A percentile compares a stretch with the other conserved stretches of the same genome.
These are phyloP conservation scores for Ophiothrix spiculata DNA, from an alignment of 35 echinoderm and acorn worm genomes.

Conservation along the genomic window DNA sequence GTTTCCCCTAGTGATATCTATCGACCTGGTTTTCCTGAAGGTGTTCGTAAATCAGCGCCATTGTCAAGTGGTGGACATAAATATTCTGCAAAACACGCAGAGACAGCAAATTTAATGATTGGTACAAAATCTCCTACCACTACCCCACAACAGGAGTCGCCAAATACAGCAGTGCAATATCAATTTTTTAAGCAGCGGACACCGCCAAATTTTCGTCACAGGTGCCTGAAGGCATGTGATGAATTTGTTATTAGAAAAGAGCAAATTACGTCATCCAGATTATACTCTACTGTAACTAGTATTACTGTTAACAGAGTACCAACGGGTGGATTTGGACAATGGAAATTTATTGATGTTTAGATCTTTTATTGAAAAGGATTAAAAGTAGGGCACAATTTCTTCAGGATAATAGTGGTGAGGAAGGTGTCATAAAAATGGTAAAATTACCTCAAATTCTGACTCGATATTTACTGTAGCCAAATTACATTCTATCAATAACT, in stretches of 20 bases:
- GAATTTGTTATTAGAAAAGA: slow-evolving; percentile 72
- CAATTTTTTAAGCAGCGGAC: slow-evolving; percentile 37
- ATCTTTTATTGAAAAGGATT: too few relatives aligned
- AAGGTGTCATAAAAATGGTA: too few relatives aligned
- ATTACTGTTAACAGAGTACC: slow-evolving; percentile 67
- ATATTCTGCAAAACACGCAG: not conserved
- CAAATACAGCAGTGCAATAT: not conserved
- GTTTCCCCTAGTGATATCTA: not conserved
- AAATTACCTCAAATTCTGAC: too few relatives aligned
- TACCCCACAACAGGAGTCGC: not conserved
- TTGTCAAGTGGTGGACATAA: not conserved
- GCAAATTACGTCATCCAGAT: slow-evolving; percentile 48
- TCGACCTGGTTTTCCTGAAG: not conserved
- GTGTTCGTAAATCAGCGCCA: not conserved
- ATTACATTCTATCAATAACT: too few relatives aligned
- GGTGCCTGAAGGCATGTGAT: slow-evolving; percentile 32
- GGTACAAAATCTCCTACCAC: not conserved
- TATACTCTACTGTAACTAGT: slow-evolving; percentile 46
- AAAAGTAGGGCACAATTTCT: not conserved
- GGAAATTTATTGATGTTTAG: slow-evolving; percentile 46
- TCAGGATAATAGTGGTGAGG: too few relatives aligned
- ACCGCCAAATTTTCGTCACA: slow-evolving; percentile 36
- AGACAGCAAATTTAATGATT: not conserved
- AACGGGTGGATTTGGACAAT: slow-evolving; percentile 27
- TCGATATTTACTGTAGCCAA: too few relatives aligned